Evolutionary conservation across 2,113 vertebrate species (phyloP).

Genomic region (Arvicanthis niloticus): DNA sequence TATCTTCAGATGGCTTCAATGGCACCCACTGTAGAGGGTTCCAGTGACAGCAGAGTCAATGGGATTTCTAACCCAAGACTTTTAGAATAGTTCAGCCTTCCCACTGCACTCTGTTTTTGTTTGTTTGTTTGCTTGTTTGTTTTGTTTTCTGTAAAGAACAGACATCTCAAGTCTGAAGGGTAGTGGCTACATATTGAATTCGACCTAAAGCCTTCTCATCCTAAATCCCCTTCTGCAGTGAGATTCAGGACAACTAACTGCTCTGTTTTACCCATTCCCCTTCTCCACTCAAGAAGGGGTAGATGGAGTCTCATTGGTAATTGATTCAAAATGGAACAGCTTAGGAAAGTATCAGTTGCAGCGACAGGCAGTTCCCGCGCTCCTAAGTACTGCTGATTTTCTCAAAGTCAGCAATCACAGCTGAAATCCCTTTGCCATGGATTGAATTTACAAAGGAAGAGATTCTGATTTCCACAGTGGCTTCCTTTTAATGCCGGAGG

Average conservation of each 20-base stretch:
- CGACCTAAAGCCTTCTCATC: slow-evolving; percentile 51
- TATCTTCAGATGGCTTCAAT: background rate
- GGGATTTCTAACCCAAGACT: background rate
- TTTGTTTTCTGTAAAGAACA: background rate
- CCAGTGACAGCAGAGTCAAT: too few relatives aligned
- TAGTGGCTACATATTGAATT: slow-evolving; percentile 16
- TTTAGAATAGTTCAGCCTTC: background rate
- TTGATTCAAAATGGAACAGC: slow-evolving; percentile 84
- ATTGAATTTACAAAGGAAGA: slow-evolving; percentile 84
- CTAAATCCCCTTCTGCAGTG: slow-evolving; percentile 50
- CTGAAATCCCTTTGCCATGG: slow-evolving; percentile 83
- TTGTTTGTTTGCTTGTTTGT: background rate
- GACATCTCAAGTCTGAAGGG: slow-evolving; percentile 53
- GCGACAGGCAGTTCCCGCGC: slow-evolving; percentile 68
- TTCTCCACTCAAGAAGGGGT: slow-evolving; percentile 62
- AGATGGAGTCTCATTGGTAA: slow-evolving; percentile 79
- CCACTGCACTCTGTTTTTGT: background rate
- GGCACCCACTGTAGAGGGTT: background rate
- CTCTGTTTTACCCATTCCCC: slow-evolving; percentile 60
- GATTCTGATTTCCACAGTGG: slow-evolving; percentile 85
- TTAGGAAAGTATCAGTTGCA: slow-evolving; percentile 81
- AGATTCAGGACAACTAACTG: slow-evolving; percentile 58
- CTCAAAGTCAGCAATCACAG: slow-evolving; percentile 79
- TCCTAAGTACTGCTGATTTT: slow-evolving; percentile 77
- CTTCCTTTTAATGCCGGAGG: slow-evolving; percentile 81